These are phyloP conservation scores for Serrognathus titanus DNA, from an alignment of 2,888 invertebrate species.

Conservation along the genomic window DNA sequence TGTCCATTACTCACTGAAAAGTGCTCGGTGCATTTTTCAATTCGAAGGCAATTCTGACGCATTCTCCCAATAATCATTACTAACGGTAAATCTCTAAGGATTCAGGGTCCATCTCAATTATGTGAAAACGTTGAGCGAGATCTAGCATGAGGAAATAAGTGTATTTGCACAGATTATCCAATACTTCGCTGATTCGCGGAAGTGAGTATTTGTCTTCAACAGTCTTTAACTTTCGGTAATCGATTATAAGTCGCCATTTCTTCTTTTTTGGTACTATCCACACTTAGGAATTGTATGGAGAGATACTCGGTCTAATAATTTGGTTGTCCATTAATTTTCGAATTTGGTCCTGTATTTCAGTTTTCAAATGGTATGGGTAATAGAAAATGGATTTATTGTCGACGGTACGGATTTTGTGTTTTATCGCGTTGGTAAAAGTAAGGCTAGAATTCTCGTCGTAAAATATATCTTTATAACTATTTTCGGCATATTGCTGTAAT, in stretches of 20 bases:
- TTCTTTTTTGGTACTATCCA: constrained; percentile 29
- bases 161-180: constrained; percentile 34
- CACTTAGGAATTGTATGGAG: constrained; percentile 15
- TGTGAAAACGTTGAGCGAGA: constrained; percentile 35
- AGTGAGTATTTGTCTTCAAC: constrained; percentile 30
- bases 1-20: constrained; percentile 29
- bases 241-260: constrained; percentile 27
- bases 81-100: constrained; percentile 26
- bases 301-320: constrained; percentile 24
- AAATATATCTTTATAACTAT: constrained; percentile 11
- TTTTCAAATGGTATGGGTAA: constrained; percentile 29
- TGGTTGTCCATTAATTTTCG: constrained; percentile 21
- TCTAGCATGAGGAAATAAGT: constrained; percentile 35
- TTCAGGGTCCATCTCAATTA: constrained; percentile 32
- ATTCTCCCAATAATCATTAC: constrained; percentile 32
- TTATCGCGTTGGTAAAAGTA: constrained; percentile 24
- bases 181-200: constrained; percentile 29
- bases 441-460: background rate
- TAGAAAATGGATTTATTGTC: constrained; percentile 22
- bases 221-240: constrained; percentile 29
- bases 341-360: constrained; percentile 28
- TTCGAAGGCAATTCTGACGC: constrained; percentile 30
- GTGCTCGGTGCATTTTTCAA: constrained; percentile 31
- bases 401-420: constrained; percentile 24
- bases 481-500: constrained; percentile 7